Percentiles rank a stretch among this genome's conserved stretches.
Conservation (phyloP, 2,888 invertebrate genomes). For the Xanthorhoe designata region DNA sequence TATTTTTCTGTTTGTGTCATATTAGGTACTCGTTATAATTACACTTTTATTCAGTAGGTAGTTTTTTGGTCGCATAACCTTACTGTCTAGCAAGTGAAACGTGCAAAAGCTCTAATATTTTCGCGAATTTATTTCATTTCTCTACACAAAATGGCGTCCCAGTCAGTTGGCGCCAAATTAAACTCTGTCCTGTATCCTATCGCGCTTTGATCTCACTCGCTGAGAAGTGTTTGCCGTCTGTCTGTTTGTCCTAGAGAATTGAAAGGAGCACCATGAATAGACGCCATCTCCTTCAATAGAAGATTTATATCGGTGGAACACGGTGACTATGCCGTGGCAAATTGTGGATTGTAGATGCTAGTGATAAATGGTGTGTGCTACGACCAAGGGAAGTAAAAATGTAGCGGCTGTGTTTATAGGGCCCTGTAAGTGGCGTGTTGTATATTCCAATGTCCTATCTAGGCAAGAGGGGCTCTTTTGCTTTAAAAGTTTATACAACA, state of each 20-base stretch:
- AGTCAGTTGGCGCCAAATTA: constrained; percentile 81
- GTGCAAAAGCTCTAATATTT: background rate
- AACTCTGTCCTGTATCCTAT: constrained; percentile 76
- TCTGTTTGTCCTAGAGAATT: constrained; percentile 72
- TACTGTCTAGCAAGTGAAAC: background rate
- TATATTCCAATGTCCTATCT: too few species aligned
- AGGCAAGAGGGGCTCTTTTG: too few species aligned
- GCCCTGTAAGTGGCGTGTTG: too few species aligned
- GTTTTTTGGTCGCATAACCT: too few species aligned
- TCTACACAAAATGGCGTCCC: constrained; percentile 76
- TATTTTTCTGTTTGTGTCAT: too few species aligned
- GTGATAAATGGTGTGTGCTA: constrained; percentile 60
- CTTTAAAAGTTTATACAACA: too few species aligned
- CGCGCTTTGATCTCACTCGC: constrained; percentile 80
- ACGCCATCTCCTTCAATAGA: constrained; percentile 69
- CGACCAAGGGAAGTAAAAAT: background rate
- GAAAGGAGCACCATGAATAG: constrained; percentile 75
- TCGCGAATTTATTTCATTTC: constrained; percentile 9
- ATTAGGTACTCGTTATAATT: too few species aligned
- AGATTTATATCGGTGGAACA: constrained; percentile 79
- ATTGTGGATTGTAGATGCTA: constrained; percentile 78
- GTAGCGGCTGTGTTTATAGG: background rate
- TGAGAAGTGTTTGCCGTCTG: constrained; percentile 78
- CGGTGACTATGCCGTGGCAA: constrained; percentile 77
- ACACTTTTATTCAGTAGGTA: too few species aligned